Evolutionary conservation across 2,113 vertebrate genomes (phyloP).

Genomic region (Scatophagus argus): DNA sequence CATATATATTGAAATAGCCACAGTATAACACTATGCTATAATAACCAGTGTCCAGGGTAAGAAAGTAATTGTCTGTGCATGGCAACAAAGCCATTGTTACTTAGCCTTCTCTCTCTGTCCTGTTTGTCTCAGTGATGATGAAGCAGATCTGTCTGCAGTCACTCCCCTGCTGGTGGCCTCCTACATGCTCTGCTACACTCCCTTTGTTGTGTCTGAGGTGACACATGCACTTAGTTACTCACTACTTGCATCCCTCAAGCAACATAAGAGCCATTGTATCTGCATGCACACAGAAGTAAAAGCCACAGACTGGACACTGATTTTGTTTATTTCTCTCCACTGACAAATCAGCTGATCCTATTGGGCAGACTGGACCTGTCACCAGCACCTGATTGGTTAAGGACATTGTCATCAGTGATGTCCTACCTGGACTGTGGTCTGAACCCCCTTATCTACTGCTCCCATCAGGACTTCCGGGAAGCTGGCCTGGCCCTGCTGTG

Average conservation of each 20-base stretch:
- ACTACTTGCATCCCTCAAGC: neutral
- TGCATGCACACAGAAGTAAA: neutral
- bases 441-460: slow-evolving; percentile 83
- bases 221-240: slow-evolving; percentile 29
- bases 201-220: slow-evolving; percentile 82
- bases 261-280: neutral
- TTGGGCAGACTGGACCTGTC: slow-evolving; percentile 77
- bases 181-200: slow-evolving; percentile 81
- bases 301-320: neutral
- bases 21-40: too few species aligned
- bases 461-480: slow-evolving; percentile 77
- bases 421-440: slow-evolving; percentile 82
- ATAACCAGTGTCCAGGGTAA: neutral
- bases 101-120: neutral
- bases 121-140: slow-evolving; percentile 58
- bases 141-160: slow-evolving; percentile 76
- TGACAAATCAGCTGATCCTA: slow-evolving; percentile 72
- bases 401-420: slow-evolving; percentile 81
- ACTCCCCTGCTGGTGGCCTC: slow-evolving; percentile 73
- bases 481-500: slow-evolving; percentile 78
- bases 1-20: too few species aligned
- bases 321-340: slow-evolving; percentile 15
- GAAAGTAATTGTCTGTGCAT: neutral
- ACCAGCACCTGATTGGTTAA: slow-evolving; percentile 80
- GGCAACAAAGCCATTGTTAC: neutral